phyloP scores from a whole-genome alignment of 2,113 vertebrate species.

The Myotis brandtii region DNA sequence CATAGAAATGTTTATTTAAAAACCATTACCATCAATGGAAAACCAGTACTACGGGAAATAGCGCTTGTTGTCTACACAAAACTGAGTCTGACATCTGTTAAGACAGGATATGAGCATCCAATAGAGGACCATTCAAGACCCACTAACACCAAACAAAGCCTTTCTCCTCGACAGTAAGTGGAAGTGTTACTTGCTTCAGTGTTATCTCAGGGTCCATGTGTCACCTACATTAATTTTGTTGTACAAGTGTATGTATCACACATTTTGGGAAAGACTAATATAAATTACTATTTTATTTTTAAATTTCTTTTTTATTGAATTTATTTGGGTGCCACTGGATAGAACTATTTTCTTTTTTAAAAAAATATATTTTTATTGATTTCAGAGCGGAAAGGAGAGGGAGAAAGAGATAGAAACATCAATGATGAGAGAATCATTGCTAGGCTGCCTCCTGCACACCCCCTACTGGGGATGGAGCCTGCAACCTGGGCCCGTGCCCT shows the following conservation, averaged over 20 bases:
- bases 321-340: background rate
- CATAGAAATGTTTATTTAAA: background rate
- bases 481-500: too few species aligned
- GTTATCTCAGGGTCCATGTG: background rate
- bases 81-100: background rate
- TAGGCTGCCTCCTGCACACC: too few species aligned
- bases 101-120: fast-evolving
- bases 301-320: background rate
- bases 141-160: background rate
- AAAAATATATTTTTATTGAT: too few species aligned
- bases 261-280: background rate
- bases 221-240: background rate
- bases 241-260: background rate
- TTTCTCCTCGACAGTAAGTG: background rate
- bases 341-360: background rate
- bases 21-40: background rate
- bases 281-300: background rate
- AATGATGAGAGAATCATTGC: too few species aligned
- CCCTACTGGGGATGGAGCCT: too few species aligned
- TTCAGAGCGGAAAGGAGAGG: too few species aligned
- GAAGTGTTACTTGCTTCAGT: background rate
- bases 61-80: background rate
- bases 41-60: background rate
- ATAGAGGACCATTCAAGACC: background rate
- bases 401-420: too few species aligned